Base-by-base conservation (phyloP, 2,888 invertebrate species). In the Ommatoiulus sabulosus region DNA sequence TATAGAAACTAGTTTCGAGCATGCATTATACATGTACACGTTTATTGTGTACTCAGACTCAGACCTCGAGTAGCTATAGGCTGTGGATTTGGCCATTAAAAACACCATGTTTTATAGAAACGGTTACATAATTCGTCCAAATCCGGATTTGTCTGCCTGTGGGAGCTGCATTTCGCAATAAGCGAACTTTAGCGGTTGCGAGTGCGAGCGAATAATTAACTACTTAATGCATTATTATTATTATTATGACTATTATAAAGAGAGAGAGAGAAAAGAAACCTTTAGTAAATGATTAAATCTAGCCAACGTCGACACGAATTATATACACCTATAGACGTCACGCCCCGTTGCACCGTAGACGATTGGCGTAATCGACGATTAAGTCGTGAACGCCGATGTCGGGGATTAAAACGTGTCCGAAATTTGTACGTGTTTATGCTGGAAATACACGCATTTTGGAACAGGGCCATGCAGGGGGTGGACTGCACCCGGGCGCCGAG, bases 211-310 rank as follows among this genome's bases (percentile, higher is more conserved):
- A 63, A 63, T 63, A 63, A 63, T 63, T 63, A 20, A 63, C 63
- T 63, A 63, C n/a, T 63, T 63, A 63, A 63, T 46, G 46, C 63
- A 63, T 63, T 63, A 63, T 63, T 63, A 63, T 63, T n/a, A 35
- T 35, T 35, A 35, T 35, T 35, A 35, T 35, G 35, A 35, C 35
- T 35, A 35, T 35, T 35, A 35, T 35, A 35, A 2, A 35, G 35
- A 35, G 35, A 35, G 35, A 35, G 2, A 35, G 63, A n/a, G n/a
- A n/a, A n/a, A n/a, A n/a, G n/a, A n/a, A n/a, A n/a, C n/a, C n/a
- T 63, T 63, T 63, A 63, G 63, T 4, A 63, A n/a, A 63, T 63
- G 20, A 63, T 63, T 63, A 63, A 63, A 63, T 63, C 3, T 63
- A n/a, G 63, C 63, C 20, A 63, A 63, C 63, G 63, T 20, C 15